Conservation (phyloP, 1,140 invertebrate species). For the Helicoverpa zea region DNA sequence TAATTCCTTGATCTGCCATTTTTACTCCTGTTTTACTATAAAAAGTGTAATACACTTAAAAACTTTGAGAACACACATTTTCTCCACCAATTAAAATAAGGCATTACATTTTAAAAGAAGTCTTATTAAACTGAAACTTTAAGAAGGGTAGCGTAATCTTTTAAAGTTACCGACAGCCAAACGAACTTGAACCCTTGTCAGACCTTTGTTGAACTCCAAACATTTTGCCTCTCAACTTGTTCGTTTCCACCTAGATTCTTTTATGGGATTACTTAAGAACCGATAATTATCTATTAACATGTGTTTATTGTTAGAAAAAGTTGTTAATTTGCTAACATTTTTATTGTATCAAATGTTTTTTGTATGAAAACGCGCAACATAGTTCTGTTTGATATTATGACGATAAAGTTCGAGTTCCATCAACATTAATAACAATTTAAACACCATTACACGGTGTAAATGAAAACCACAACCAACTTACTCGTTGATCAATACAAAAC, state of each 20-base stretch:
- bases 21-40: too few species aligned
- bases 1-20: too few species aligned
- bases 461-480: not conserved
- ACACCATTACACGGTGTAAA: too few species aligned
- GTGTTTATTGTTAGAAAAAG: not conserved
- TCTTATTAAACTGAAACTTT: constrained; percentile 53
- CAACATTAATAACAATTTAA: too few species aligned
- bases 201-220: constrained; percentile 58
- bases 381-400: too few species aligned
- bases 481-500: constrained; percentile 7
- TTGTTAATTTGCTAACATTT: not conserved
- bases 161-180: constrained; percentile 56
- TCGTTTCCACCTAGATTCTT: constrained; percentile 56
- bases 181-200: constrained; percentile 59
- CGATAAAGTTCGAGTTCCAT: too few species aligned
- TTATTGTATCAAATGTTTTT: too few species aligned
- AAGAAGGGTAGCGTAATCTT: constrained; percentile 59
- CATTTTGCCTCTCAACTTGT: constrained; percentile 57
- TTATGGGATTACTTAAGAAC: constrained; percentile 53
- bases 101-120: constrained; percentile 15
- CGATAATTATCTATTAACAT: constrained; percentile 47
- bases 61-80: not conserved
- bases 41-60: too few species aligned
- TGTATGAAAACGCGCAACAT: too few species aligned
- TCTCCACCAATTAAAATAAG: constrained; percentile 19